Percentiles rank a stretch among this genome's conserved stretches.
Evolutionary conservation across 2,113 vertebrate species (phyloP).

Genomic region (Alosa alosa): DNA sequence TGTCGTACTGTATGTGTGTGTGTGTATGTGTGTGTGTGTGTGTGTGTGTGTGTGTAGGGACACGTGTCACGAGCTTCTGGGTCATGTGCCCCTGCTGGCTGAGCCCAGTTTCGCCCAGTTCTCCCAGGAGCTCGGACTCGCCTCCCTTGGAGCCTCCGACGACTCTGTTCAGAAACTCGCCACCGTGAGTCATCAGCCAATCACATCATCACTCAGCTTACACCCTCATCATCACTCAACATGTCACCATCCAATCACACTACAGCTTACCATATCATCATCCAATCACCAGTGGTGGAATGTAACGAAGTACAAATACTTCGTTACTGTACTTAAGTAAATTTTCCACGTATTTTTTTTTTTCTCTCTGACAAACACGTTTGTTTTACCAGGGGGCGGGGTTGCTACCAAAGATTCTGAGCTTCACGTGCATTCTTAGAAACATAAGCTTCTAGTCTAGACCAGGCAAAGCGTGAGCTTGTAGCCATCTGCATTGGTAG

Average conservation of each 20-base stretch:
- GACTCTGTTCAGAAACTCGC: constrained; percentile 93
- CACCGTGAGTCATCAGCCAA: constrained; percentile 74
- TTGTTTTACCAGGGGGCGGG: too few species aligned
- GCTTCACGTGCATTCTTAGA: too few species aligned
- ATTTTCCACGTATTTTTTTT: too few species aligned
- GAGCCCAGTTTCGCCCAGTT: constrained; percentile 98
- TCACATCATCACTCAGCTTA: not conserved
- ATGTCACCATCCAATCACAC: not conserved
- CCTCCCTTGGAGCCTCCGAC: constrained; percentile 92
- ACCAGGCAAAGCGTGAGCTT: too few species aligned
- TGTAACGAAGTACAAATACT: too few species aligned
- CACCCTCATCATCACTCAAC: not conserved
- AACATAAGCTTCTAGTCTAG: too few species aligned
- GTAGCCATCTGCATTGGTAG: too few species aligned
- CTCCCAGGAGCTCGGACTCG: constrained; percentile 96
- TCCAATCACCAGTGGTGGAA: too few species aligned
- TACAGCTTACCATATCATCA: not conserved
- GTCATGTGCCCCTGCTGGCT: constrained; percentile 92
- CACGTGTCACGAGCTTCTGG: constrained; percentile 95
- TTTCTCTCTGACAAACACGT: too few species aligned
- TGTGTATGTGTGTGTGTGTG: constrained; percentile 19
- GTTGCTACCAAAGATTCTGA: too few species aligned
- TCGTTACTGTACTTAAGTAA: too few species aligned
- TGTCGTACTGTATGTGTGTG: not conserved
- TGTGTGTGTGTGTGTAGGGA: constrained; percentile 72